phyloP scores from a whole-genome alignment of 92 coral and sea anemone genomes.

The Zoanthus sociatus region DNA sequence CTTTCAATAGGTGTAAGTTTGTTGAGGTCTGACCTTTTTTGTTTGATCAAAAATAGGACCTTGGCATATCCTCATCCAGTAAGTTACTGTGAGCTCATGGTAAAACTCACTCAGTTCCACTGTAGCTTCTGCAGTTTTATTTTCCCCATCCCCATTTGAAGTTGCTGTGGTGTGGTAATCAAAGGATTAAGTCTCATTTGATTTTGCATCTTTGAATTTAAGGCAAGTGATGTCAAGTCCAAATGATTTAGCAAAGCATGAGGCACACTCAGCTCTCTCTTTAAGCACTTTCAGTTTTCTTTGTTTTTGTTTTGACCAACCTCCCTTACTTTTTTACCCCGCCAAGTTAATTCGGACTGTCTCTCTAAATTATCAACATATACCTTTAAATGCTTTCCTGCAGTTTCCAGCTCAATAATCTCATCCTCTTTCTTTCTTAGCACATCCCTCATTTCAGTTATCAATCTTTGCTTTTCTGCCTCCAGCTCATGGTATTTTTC shows the following conservation, averaged over 20 bases:
- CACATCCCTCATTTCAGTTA: too few relatives aligned
- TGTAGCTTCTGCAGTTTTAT: not conserved
- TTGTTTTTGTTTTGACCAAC: constrained; percentile 71
- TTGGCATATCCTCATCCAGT: constrained; percentile 17
- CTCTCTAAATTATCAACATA: constrained; percentile 63
- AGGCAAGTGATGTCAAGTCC: constrained; percentile 67
- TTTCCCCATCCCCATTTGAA: constrained; percentile 9
- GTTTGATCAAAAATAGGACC: constrained; percentile 25
- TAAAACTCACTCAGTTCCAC: constrained; percentile 19
- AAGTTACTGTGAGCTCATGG: constrained; percentile 14
- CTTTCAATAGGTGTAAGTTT: constrained; percentile 29
- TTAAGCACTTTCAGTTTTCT: constrained; percentile 66
- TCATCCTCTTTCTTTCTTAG: too few relatives aligned
- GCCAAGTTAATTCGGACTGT: constrained; percentile 35
- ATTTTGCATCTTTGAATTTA: constrained; percentile 56
- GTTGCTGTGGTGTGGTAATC: constrained; percentile 8
- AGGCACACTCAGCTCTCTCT: constrained; percentile 71
- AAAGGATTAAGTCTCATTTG: not conserved
- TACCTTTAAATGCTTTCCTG: constrained; percentile 36
- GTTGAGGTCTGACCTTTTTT: constrained; percentile 38
- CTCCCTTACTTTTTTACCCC: constrained; percentile 59
- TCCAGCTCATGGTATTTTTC: not conserved
- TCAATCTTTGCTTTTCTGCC: too few relatives aligned
- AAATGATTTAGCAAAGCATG: constrained; percentile 75
- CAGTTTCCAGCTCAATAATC: constrained; percentile 18